phyloP scores from a whole-genome alignment of 2,113 vertebrate species.

The Peromyscus leucopus region DNA sequence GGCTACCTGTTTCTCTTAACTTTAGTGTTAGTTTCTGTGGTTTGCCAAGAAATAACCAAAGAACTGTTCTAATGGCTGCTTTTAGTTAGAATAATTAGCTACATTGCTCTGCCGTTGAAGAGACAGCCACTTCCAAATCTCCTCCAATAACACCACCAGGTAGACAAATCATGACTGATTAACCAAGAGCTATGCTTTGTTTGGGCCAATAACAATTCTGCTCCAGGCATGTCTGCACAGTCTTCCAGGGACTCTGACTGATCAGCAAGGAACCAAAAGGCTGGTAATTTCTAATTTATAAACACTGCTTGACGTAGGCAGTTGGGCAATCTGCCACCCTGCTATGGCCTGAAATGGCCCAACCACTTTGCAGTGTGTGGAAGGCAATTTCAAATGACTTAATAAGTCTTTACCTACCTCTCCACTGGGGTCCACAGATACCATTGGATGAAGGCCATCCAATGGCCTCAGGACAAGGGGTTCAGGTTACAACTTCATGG shows the following conservation, averaged over 20 bases:
- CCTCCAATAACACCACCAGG: slow-evolving; percentile 65
- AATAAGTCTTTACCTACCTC: slow-evolving; percentile 72
- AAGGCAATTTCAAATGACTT: slow-evolving; percentile 75
- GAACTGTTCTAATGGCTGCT: slow-evolving; percentile 51
- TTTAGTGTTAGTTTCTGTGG: slow-evolving; percentile 14
- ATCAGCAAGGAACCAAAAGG: slow-evolving; percentile 79
- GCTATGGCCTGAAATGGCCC: slow-evolving; percentile 76
- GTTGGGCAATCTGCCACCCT: slow-evolving; percentile 73
- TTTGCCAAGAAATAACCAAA: slow-evolving; percentile 40
- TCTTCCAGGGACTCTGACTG: slow-evolving; percentile 76
- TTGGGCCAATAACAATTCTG: slow-evolving; percentile 68
- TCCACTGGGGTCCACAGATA: slow-evolving; percentile 60
- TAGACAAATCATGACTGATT: slow-evolving; percentile 81
- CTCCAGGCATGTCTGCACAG: slow-evolving; percentile 64
- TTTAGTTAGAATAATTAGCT: slow-evolving; percentile 69
- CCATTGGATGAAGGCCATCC: not conserved
- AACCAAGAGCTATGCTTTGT: slow-evolving; percentile 76
- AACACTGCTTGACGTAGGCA: slow-evolving; percentile 82
- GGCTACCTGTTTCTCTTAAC: slow-evolving; percentile 21
- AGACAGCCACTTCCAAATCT: slow-evolving; percentile 56
- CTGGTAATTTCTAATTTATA: slow-evolving; percentile 85
- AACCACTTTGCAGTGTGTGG: slow-evolving; percentile 62
- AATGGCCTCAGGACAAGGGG: slow-evolving; percentile 65
- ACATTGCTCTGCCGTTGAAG: slow-evolving; percentile 31
- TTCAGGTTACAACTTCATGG: slow-evolving; percentile 70